A percentile compares a stretch with the other conserved stretches of the same genome.
Conservation (phyloP, 2,113 vertebrate genomes). For the Capra hircus region DNA sequence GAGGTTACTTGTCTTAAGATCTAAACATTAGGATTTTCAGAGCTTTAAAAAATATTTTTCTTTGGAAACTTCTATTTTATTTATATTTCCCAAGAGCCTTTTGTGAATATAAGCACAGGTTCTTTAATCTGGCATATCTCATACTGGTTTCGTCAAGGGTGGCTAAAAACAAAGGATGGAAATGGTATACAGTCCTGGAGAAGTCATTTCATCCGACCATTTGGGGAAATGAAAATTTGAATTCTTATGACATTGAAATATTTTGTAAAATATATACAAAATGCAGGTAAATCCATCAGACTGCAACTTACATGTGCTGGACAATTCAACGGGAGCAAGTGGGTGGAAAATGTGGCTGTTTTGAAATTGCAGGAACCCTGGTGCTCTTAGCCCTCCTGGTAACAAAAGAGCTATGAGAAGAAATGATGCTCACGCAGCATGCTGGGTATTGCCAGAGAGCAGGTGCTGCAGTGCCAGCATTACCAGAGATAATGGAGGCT, state of each 20-base stretch:
- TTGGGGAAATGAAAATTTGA: neutral
- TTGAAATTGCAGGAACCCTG: neutral
- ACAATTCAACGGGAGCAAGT: neutral
- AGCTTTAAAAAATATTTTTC: neutral
- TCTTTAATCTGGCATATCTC: neutral
- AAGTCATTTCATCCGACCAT: neutral
- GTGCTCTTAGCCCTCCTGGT: neutral
- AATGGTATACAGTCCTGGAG: neutral
- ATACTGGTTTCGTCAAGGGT: neutral
- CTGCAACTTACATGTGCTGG: neutral
- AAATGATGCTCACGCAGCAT: neutral
- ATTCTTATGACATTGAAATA: neutral
- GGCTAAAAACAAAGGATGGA: neutral
- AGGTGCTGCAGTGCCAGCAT: rapidly evolving
- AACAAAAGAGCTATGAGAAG: neutral
- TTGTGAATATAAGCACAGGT: neutral
- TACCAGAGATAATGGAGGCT: neutral
- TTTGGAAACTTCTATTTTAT: neutral
- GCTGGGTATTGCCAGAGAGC: too few species aligned
- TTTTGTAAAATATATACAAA: neutral
- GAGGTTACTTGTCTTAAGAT: neutral
- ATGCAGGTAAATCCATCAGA: neutral
- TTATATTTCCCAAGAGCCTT: neutral
- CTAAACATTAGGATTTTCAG: neutral
- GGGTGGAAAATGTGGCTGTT: neutral